Evolutionary conservation across 2,797 vertebrate genomes (phyloP).

Genomic region (Bradypodion pumilum): DNA sequence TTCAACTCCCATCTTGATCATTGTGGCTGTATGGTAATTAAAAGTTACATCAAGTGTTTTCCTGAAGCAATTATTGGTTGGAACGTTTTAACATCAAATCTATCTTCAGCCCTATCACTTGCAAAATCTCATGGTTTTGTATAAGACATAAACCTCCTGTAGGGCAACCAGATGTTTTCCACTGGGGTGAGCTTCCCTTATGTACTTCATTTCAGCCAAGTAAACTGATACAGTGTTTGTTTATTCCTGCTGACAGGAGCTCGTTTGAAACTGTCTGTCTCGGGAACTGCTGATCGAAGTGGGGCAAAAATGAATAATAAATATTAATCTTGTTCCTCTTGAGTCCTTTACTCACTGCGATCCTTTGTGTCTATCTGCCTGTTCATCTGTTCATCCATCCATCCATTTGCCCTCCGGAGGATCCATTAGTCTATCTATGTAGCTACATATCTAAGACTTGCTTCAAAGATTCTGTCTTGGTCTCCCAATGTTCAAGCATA

Average conservation of each 20-base stretch:
- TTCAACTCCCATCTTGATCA: constrained; percentile 21
- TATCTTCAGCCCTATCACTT: constrained; percentile 13
- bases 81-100: constrained; percentile 15
- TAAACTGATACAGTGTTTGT: constrained; percentile 14
- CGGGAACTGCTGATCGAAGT: not conserved
- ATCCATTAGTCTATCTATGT: too few species aligned
- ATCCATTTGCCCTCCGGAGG: too few species aligned
- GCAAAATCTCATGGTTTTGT: constrained; percentile 13
- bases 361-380: not conserved
- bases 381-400: too few species aligned
- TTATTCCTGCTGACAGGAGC: constrained; percentile 26
- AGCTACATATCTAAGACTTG: too few species aligned
- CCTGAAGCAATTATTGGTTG: constrained; percentile 21
- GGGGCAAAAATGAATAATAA: not conserved
- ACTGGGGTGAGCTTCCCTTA: constrained; percentile 17
- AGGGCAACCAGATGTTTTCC: constrained; percentile 37
- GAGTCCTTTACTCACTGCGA: not conserved
- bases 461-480: not conserved
- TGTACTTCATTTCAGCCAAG: constrained; percentile 29
- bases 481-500: not conserved
- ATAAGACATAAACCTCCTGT: constrained; percentile 29
- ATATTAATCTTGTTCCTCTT: constrained; percentile 11
- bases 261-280: constrained; percentile 27
- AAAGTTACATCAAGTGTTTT: constrained; percentile 32
- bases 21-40: constrained; percentile 26